phyloP scores from a whole-genome alignment of 2,888 invertebrate species.

The Tineola bisselliella region DNA sequence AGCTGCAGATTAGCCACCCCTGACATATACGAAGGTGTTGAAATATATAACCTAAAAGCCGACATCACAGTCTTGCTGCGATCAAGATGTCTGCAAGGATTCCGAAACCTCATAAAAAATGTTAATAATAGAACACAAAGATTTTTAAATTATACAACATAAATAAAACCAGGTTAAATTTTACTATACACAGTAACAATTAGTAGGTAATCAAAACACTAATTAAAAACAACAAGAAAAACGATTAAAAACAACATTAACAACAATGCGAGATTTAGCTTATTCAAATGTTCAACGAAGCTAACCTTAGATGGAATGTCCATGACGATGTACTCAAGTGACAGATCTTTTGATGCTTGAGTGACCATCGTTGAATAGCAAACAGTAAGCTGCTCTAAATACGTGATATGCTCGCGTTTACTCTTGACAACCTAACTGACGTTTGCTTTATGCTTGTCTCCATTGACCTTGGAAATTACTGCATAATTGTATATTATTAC shows the following conservation, averaged over 20 bases:
- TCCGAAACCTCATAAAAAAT: no score
- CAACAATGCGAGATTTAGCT: not conserved
- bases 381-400: slow-evolving; percentile 6
- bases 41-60: no score
- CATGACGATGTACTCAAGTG: slow-evolving; percentile 1
- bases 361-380: slow-evolving; percentile 5
- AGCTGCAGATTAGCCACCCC: no score
- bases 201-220: no score
- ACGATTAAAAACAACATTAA: not conserved
- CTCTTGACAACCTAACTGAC: not conserved
- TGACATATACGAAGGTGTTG: no score
- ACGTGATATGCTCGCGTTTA: slow-evolving; percentile 6
- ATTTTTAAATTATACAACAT: no score
- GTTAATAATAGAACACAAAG: no score
- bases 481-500: not conserved
- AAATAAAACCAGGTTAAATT: no score
- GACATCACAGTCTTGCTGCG: no score
- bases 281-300: not conserved
- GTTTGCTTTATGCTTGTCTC: slow-evolving; percentile 3
- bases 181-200: no score
- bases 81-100: no score
- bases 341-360: slow-evolving; percentile 7
- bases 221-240: not conserved
- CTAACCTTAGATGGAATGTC: not conserved
- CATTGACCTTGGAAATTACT: not conserved